A percentile compares a stretch with the other conserved stretches of the same genome.
phyloP scores from a whole-genome alignment of 2,113 vertebrate genomes.

The Dicrurus megarhynchus region DNA sequence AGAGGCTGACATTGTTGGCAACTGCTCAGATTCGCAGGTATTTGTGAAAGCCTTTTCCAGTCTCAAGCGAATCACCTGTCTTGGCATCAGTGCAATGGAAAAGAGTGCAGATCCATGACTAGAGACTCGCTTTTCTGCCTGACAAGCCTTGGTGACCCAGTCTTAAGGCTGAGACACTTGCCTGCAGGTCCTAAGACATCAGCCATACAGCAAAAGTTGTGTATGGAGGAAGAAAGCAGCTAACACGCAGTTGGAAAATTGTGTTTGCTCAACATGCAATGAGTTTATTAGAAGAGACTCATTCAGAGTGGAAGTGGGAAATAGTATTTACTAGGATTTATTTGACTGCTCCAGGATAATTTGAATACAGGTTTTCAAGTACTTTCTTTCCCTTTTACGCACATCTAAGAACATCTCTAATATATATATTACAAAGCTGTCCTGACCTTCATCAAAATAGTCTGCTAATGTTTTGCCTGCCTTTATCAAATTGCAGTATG shows the following conservation, averaged over 20 bases:
- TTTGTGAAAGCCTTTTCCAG: neutral
- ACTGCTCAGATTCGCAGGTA: neutral
- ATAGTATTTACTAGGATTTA: neutral
- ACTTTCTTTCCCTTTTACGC: neutral
- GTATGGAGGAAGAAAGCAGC: neutral
- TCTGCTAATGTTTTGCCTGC: neutral
- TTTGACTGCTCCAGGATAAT: neutral
- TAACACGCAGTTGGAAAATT: neutral
- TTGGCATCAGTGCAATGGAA: neutral
- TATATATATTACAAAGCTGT: neutral
- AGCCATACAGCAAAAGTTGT: neutral
- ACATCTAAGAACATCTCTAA: neutral
- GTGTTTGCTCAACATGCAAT: neutral
- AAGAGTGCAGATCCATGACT: neutral
- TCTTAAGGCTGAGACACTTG: neutral
- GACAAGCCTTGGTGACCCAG: neutral
- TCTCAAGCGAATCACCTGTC: neutral
- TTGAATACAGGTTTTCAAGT: neutral
- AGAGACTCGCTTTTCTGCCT: neutral
- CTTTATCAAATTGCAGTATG: neutral
- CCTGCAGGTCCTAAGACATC: neutral
- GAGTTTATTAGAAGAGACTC: neutral
- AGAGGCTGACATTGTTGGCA: neutral
- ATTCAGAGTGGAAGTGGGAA: neutral
- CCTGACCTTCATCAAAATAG: neutral